phyloP scores from a whole-genome alignment of 2,888 invertebrate species.

The Cephus sareptanus region DNA sequence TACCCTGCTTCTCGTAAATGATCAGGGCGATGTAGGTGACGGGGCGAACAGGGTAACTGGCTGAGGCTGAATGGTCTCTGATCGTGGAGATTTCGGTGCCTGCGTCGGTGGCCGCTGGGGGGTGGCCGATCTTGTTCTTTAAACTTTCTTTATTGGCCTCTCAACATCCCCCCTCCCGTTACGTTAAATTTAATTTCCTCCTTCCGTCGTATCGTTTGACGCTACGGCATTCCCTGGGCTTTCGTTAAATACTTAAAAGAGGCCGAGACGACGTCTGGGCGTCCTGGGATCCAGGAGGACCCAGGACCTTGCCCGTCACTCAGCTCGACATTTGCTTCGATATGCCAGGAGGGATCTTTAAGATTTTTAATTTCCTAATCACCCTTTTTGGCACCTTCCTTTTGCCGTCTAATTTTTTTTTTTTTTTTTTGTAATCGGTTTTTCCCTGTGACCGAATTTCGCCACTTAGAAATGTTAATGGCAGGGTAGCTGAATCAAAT shows the following conservation, averaged over 20 bases:
- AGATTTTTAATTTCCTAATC: not conserved
- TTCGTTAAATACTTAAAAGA: not conserved
- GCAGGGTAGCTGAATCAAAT: too few relatives aligned
- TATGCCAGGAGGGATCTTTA: not conserved
- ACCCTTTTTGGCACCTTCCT: not conserved
- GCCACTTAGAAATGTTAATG: too few relatives aligned
- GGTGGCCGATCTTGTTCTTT: not conserved
- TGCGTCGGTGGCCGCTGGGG: not conserved
- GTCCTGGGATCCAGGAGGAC: not conserved
- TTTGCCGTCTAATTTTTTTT: not conserved
- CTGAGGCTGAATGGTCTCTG: not conserved
- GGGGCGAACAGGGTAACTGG: not conserved
- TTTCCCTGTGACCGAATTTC: not conserved
- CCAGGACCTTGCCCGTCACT: not conserved
- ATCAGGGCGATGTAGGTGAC: not conserved
- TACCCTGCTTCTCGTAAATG: not conserved
- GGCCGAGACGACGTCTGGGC: not conserved
- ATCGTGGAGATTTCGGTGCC: not conserved
- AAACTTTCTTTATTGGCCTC: slow-evolving; percentile 7
- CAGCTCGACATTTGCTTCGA: not conserved
- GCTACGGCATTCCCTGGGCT: not conserved
- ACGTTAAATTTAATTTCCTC: slow-evolving; percentile 3
- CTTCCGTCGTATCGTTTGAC: not conserved
- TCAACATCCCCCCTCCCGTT: not conserved
- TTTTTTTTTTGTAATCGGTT: not conserved